These are phyloP conservation scores for Trachymyrmex cornetzi DNA, from an alignment of 1,140 invertebrate genomes.

Conservation along the genomic window DNA sequence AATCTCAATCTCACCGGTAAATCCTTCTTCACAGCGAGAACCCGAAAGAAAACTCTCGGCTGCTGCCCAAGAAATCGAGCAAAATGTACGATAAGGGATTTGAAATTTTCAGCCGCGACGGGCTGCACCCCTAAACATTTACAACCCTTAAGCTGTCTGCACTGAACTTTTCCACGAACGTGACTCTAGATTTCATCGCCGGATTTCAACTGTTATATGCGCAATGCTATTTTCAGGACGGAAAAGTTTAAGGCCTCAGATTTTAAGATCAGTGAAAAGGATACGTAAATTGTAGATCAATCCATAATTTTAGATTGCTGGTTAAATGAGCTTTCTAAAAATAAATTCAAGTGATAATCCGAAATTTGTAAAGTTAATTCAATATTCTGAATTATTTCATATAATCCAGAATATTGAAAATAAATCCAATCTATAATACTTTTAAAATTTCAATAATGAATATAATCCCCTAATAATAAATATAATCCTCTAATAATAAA, in stretches of 20 bases:
- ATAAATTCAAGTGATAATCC: not conserved
- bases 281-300: conserved; percentile 14
- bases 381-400: not conserved
- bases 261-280: conserved; percentile 21
- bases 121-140: conserved; percentile 49
- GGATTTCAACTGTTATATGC: conserved; percentile 14
- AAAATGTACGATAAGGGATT: conserved; percentile 57
- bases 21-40: conserved; percentile 49
- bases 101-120: conserved; percentile 55
- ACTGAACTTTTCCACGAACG: conserved; percentile 46
- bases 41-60: conserved; percentile 39
- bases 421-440: not conserved
- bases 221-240: conserved; percentile 24
- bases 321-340: not conserved
- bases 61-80: conserved; percentile 19
- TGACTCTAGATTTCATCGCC: conserved; percentile 45
- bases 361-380: not conserved
- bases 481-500: not conserved
- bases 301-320: not conserved
- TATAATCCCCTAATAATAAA: not conserved
- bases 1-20: conserved; percentile 29
- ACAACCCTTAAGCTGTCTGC: conserved; percentile 49
- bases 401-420: not conserved
- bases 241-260: conserved; percentile 1
- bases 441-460: not conserved